A percentile compares a stretch with the other conserved stretches of the same genome.
These are phyloP conservation scores for Trichogramma evanescens DNA, from an alignment of 2,888 invertebrate genomes.

Conservation along the genomic window DNA sequence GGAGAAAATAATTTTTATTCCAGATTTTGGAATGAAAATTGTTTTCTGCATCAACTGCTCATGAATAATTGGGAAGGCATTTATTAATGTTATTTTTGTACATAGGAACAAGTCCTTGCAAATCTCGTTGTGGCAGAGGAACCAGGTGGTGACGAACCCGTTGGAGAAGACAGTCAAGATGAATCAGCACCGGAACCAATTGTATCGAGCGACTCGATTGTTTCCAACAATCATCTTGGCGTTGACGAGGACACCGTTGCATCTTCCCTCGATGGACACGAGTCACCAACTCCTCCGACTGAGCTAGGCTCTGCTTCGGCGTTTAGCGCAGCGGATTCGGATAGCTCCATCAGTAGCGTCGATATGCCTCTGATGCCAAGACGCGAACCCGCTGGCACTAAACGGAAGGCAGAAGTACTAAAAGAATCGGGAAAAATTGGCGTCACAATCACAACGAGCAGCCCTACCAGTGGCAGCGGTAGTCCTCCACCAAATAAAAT, in stretches of 20 bases:
- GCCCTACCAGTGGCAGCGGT: slow-evolving; percentile 49
- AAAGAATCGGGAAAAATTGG: slow-evolving; percentile 86
- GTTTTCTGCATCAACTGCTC: not conserved
- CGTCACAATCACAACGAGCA: slow-evolving; percentile 76
- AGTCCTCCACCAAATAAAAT: slow-evolving; percentile 52
- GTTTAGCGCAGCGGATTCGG: slow-evolving; percentile 50
- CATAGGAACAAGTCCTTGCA: slow-evolving; percentile 42
- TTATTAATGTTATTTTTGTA: not conserved
- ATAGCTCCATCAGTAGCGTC: slow-evolving; percentile 57
- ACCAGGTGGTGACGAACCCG: slow-evolving; percentile 43
- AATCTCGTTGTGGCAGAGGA: slow-evolving; percentile 44
- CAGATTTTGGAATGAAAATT: not conserved
- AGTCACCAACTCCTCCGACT: slow-evolving; percentile 44
- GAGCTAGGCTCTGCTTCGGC: slow-evolving; percentile 38
- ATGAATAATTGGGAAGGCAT: too few species aligned
- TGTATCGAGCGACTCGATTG: slow-evolving; percentile 34
- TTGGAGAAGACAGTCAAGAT: slow-evolving; percentile 46
- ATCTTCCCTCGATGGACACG: slow-evolving; percentile 46
- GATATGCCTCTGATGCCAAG: slow-evolving; percentile 53
- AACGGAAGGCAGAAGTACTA: slow-evolving; percentile 80
- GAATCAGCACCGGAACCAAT: slow-evolving; percentile 35
- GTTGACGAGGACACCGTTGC: slow-evolving; percentile 50
- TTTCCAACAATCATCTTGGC: slow-evolving; percentile 32
- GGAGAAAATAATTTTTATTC: not conserved
- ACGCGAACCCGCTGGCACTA: slow-evolving; percentile 59